These are phyloP conservation scores for Cichladusa arquata DNA, from an alignment of 2,113 vertebrate species.

Conservation along the genomic window DNA sequence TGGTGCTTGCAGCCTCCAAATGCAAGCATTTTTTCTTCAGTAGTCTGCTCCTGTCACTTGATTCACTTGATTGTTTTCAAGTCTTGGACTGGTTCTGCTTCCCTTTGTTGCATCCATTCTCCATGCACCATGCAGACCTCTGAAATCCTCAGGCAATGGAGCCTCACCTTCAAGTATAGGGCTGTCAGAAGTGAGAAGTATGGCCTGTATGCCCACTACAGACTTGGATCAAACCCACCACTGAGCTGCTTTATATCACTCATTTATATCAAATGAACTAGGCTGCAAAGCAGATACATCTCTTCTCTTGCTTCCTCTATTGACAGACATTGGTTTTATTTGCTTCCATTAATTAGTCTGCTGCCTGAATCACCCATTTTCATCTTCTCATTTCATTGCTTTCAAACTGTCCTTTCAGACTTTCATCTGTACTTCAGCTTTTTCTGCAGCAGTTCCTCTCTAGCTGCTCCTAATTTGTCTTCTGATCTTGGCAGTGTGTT, in stretches of 20 bases:
- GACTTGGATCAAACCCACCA: background rate
- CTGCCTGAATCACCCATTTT: background rate
- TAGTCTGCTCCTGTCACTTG: background rate
- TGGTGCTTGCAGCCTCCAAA: background rate
- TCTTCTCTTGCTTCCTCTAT: background rate
- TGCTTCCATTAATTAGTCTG: background rate
- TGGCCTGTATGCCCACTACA: background rate
- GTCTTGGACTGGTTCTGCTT: background rate
- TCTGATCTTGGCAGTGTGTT: background rate
- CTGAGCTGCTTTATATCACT: background rate
- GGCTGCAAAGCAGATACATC: background rate
- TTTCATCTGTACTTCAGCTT: background rate
- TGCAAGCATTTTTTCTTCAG: background rate
- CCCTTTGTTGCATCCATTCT: background rate
- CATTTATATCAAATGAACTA: background rate
- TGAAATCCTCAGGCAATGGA: background rate
- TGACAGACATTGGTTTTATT: background rate
- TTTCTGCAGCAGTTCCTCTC: background rate
- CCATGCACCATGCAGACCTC: background rate
- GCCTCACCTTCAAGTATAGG: accelerated
- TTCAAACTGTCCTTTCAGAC: background rate
- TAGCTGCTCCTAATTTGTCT: background rate
- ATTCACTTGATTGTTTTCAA: background rate
- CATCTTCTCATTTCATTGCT: background rate
- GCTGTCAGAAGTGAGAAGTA: background rate